Evolutionary conservation across 2,797 vertebrate genomes (phyloP), one percentile per base, ranked within the genome.

Genomic region (Calcarius lapponicus): DNA sequence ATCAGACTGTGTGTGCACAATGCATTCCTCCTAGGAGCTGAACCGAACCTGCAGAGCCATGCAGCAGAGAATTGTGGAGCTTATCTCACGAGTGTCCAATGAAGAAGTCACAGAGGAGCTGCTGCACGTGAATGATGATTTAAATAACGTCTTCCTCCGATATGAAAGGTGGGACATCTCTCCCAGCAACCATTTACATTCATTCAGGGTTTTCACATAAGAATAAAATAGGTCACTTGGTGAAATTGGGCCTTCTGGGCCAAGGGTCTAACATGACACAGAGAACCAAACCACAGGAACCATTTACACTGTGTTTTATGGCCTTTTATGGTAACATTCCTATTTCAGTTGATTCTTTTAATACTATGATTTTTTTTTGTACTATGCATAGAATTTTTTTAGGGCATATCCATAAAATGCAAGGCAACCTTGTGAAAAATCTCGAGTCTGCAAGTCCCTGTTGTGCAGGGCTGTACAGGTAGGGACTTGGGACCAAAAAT

Each of bases 61-160:
- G 99, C 99, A 99, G 97, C 99, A 99, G 95, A 98, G 99, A 92
- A 98, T 99, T 48, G 97, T 99, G 96, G 99, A 99, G 97, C 99
- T 99, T 87, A 99, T 99, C 96, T 99, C 99, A 78, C 98, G 99
- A 9, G 99, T 99, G 86, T 99, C 99, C 92, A 99, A 99, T 2
- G 99, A 99, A 97, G 98, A 99, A 32, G 99, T 99, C 97, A 99
- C 99, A 0, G 99, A 99, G 97, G 99, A 99, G 95, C 97, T 99
- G 93, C 98, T 99, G 83, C 99, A 99, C 0, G 99, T 99, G 93
- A 99, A 99, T 5, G 99, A 99, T 5, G 99, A 99, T 97, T 98
- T 99, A 97, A 99, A 99, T 96, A 99, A 99, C 6, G 99, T 99
- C 94, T 99, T 99, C 96, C 98, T 99, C 31, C 97, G 99, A 94